Evolutionary conservation across 37 sponge, comb jelly and placozoan species (phyloP), one percentile per base, ranked within the genome.

Genomic region (Axinella damicornis): DNA sequence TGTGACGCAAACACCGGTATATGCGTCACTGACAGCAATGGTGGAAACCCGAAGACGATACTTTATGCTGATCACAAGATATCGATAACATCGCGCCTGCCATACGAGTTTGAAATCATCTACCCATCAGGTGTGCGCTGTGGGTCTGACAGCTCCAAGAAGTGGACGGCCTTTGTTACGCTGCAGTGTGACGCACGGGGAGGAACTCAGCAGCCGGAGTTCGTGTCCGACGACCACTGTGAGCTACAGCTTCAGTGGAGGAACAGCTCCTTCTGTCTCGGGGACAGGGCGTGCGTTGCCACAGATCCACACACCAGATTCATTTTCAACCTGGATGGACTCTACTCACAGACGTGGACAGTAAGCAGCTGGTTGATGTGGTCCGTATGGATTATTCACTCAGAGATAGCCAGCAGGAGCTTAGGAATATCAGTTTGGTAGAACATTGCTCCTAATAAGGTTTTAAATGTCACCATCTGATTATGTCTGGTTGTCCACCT

Each of bases 241-340:
- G 69, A 75, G 68, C 71, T 88, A 22, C 37, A 75, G 33, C 82
- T 88, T 53, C 46, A 34, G 25, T 88, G 89, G 89, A 54, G 52
- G 62, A 88, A 58, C 41, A 53, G 53, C 32, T 56, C 70, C 22
- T 71, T 88, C 54, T 88, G 89, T 68, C 59, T 55, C 2, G 82
- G 77, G 4, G 61, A 58, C 20, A 57, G 62, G 67, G 55, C 68
- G 12, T 88, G 89, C 61, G n/a, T 52, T 36, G 76, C 68, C n/a
- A 41, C 13, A 4, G 88, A 75, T 40, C 19, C 65, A n/a, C 35
- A 27, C 35, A 36, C 40, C 24, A 46, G 56, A 11, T 69, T 67
- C 28, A 35, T 75, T 28, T 85, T 57, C 59, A 59, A 76, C 60
- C 39, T 87, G 52, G 80, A 87, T 65, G 39, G 41, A 12, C 81